A percentile compares a stretch with the other conserved stretches of the same genome.
Conservation (phyloP, 1,140 invertebrate genomes). For the Anthonomus grandis region DNA sequence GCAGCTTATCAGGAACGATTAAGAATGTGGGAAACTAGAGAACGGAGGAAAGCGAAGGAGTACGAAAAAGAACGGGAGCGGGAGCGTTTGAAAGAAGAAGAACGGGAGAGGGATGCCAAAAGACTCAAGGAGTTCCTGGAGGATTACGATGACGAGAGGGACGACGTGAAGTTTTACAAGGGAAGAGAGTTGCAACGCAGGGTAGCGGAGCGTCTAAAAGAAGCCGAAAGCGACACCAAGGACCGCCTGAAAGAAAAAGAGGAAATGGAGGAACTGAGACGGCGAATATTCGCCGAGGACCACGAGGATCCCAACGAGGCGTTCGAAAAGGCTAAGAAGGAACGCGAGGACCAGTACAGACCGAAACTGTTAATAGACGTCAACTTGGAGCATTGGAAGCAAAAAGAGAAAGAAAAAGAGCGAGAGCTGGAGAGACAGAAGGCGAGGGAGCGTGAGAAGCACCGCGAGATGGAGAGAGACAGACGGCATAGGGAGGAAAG, state of each 20-base stretch:
- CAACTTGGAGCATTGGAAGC: slow-evolving; percentile 55
- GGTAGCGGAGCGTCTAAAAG: slow-evolving; percentile 85
- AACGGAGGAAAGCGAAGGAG: slow-evolving; percentile 89
- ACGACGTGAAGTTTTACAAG: slow-evolving; percentile 96
- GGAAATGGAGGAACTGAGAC: slow-evolving; percentile 86
- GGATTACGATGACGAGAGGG: slow-evolving; percentile 97
- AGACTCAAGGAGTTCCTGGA: slow-evolving; percentile 95
- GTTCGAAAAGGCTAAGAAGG: slow-evolving; percentile 71
- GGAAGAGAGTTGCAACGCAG: slow-evolving; percentile 85
- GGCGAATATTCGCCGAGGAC: slow-evolving; percentile 76
- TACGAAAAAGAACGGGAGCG: slow-evolving; percentile 87
- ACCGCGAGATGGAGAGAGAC: slow-evolving; percentile 53
- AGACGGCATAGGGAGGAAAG: slow-evolving; percentile 50
- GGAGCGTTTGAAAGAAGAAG: slow-evolving; percentile 78
- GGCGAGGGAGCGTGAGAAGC: slow-evolving; percentile 51
- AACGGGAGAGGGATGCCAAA: slow-evolving; percentile 85
- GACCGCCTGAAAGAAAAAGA: slow-evolving; percentile 88
- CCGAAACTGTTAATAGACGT: slow-evolving; percentile 74
- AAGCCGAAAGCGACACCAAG: slow-evolving; percentile 85
- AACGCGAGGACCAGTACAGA: slow-evolving; percentile 79
- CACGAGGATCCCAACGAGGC: slow-evolving; percentile 79
- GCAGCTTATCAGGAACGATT: slow-evolving; percentile 84
- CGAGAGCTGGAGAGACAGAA: slow-evolving; percentile 50
- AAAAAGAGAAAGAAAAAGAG: slow-evolving; percentile 55
- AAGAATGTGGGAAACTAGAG: slow-evolving; percentile 88